Percentiles rank a stretch among this genome's conserved stretches.
Conservation (phyloP, 2,113 vertebrate species). For the Reinhardtius hippoglossoides region DNA sequence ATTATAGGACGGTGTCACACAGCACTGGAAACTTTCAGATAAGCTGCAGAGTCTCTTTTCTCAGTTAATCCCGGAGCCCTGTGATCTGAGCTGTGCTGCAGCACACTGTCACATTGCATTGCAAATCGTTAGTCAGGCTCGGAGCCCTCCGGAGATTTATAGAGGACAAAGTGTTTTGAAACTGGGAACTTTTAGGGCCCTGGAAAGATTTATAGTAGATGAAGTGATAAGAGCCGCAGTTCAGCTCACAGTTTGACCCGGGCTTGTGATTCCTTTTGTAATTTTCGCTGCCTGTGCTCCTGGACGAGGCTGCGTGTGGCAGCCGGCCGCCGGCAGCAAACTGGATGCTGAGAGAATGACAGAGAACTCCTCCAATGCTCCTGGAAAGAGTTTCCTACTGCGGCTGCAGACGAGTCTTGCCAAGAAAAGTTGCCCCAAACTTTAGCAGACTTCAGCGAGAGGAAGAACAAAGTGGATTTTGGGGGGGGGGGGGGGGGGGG, state of each 20-base stretch:
- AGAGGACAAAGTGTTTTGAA: slow-evolving; percentile 34
- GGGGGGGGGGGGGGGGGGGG: background rate
- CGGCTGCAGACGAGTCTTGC: slow-evolving; percentile 16
- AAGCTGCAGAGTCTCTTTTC: slow-evolving; percentile 35
- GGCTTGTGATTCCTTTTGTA: background rate
- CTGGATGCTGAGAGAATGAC: slow-evolving; percentile 17
- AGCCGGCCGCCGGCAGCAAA: background rate
- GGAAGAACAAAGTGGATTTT: slow-evolving; percentile 7
- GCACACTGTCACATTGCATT: slow-evolving; percentile 13
- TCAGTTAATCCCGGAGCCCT: slow-evolving; percentile 34
- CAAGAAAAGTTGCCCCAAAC: slow-evolving; percentile 31
- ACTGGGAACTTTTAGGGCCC: slow-evolving; percentile 5
- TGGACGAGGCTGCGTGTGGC: slow-evolving; percentile 14
- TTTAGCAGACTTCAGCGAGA: slow-evolving; percentile 1
- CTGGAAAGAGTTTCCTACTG: slow-evolving; percentile 14
- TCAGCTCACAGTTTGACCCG: background rate
- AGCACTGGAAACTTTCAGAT: slow-evolving; percentile 44
- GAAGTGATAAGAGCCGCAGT: background rate
- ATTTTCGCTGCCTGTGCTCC: background rate
- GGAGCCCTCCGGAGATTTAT: background rate
- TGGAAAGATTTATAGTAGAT: slow-evolving; percentile 18
- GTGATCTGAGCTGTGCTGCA: slow-evolving; percentile 35
- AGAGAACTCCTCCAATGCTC: slow-evolving; percentile 11
- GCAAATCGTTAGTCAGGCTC: slow-evolving; percentile 26
- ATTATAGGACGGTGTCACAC: slow-evolving; percentile 45